Conservation (phyloP, 2,797 vertebrate genomes). For the Oreortyx pictus region DNA sequence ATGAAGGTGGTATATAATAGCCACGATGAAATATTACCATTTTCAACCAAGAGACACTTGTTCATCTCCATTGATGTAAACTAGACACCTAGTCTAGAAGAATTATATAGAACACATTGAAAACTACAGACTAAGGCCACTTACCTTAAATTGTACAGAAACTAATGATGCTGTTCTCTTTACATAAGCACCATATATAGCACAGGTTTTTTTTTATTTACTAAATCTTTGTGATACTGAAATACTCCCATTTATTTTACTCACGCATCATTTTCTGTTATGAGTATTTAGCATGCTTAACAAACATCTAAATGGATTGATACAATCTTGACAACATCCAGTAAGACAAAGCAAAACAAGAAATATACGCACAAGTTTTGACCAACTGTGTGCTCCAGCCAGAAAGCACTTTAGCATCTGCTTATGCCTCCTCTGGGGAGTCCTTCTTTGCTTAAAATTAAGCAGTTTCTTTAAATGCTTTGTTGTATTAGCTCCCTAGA, state of each 20-base stretch:
- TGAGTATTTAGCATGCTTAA: conserved; percentile 17
- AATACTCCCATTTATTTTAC: conserved; percentile 15
- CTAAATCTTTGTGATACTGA: not conserved
- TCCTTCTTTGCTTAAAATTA: conserved; percentile 59
- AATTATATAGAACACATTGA: not conserved
- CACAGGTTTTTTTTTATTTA: not conserved
- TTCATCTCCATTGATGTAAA: not conserved
- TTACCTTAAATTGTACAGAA: not conserved
- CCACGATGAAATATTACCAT: not conserved
- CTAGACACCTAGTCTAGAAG: not conserved
- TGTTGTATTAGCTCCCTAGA: conserved; percentile 45
- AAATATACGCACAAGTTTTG: conserved; percentile 22
- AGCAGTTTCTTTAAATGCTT: conserved; percentile 60
- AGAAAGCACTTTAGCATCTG: conserved; percentile 50
- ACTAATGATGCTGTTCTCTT: not conserved
- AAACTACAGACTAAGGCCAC: not conserved
- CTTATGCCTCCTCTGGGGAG: conserved; percentile 43
- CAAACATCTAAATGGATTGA: conserved; percentile 5
- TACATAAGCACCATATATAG: not conserved
- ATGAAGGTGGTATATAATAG: not conserved
- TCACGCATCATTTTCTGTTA: not conserved
- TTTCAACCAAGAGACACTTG: not conserved
- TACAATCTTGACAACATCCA: not conserved
- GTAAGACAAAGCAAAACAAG: not conserved
- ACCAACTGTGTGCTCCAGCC: not conserved